phyloP scores from a whole-genome alignment of 2,888 invertebrate genomes.

The Lycophotia porphyrea region DNA sequence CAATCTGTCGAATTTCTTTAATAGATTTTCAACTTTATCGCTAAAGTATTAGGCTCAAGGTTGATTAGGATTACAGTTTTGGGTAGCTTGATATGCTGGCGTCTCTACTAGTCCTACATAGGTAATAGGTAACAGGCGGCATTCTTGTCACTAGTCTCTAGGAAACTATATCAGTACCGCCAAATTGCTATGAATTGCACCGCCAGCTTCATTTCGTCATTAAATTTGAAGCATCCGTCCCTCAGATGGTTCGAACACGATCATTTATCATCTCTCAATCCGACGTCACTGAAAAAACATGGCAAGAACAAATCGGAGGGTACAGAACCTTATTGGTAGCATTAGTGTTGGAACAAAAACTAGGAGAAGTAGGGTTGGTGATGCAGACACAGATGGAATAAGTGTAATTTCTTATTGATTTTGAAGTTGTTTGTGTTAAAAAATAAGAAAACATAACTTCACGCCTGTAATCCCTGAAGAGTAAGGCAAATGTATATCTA shows the following conservation, averaged over 20 bases:
- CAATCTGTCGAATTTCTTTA: too few species aligned
- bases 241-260: conserved; percentile 74
- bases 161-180: conserved; percentile 19
- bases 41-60: too few species aligned
- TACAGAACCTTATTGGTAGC: conserved; percentile 63
- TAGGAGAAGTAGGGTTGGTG: conserved; percentile 20
- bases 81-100: too few species aligned
- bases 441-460: background rate
- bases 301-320: conserved; percentile 64
- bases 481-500: background rate
- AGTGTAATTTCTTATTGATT: background rate
- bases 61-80: too few species aligned
- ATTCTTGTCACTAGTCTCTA: background rate
- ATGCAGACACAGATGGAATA: conserved; percentile 1
- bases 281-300: conserved; percentile 71
- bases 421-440: background rate
- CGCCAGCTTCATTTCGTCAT: conserved; percentile 66
- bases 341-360: conserved; percentile 56
- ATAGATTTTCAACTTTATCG: too few species aligned
- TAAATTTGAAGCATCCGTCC: conserved; percentile 77
- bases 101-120: background rate
- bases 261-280: conserved; percentile 77
- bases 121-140: background rate
- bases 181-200: conserved; percentile 16
- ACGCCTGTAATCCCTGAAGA: background rate